These are phyloP conservation scores for Chalcis sispes DNA, from an alignment of 2,888 invertebrate genomes.

Conservation along the genomic window DNA sequence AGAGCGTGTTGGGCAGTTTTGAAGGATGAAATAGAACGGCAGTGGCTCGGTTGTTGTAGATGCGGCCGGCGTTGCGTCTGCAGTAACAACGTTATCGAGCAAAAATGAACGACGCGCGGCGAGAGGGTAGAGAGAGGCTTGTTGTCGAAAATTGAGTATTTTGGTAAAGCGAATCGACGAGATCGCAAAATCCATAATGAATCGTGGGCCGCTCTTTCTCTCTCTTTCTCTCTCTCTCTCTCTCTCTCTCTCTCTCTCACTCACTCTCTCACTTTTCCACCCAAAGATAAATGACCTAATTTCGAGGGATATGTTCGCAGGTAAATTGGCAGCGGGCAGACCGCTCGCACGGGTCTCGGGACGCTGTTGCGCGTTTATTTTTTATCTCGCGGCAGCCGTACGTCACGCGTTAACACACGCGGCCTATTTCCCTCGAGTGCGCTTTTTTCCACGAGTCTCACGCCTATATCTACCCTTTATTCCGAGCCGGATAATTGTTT, in stretches of 20 bases:
- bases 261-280: not conserved
- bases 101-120: not conserved
- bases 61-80: not conserved
- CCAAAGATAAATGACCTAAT: constrained; percentile 50
- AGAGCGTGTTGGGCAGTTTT: too few relatives aligned
- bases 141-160: constrained; percentile 27
- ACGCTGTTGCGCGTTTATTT: constrained; percentile 30
- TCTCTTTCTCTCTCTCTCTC: too few relatives aligned
- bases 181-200: constrained; percentile 46
- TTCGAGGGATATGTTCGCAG: constrained; percentile 46
- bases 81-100: not conserved
- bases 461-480: not conserved
- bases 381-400: constrained; percentile 37
- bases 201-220: not conserved
- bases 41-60: too few relatives aligned
- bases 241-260: too few relatives aligned
- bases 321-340: constrained; percentile 29
- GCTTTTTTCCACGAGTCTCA: constrained; percentile 40
- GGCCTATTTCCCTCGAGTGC: constrained; percentile 54
- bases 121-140: not conserved
- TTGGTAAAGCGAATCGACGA: constrained; percentile 32
- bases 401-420: constrained; percentile 51
- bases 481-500: constrained; percentile 42
- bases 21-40: too few relatives aligned
- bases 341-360: constrained; percentile 18